Evolutionary conservation across 2,888 invertebrate species (phyloP).

Genomic region (Phlogophora meticulosa): DNA sequence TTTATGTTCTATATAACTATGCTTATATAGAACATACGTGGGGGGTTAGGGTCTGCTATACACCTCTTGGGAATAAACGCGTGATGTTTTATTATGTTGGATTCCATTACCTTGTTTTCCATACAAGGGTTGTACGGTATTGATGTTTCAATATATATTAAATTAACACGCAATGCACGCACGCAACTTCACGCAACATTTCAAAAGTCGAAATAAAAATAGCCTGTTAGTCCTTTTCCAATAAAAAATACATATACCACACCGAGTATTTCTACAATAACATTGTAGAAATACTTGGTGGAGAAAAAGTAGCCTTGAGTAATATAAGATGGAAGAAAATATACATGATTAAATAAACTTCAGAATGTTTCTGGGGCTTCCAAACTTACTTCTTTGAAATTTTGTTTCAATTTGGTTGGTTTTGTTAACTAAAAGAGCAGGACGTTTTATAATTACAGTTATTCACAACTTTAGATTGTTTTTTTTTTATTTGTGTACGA

Average conservation of each 20-base stretch:
- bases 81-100: background rate
- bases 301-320: background rate
- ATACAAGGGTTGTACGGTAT: slow-evolving; percentile 7
- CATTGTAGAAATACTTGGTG: background rate
- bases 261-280: no score
- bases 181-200: slow-evolving; percentile 14
- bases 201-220: background rate
- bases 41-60: background rate
- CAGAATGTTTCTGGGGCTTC: background rate
- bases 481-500: no score
- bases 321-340: background rate
- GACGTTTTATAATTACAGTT: no score
- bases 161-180: slow-evolving; percentile 23
- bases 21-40: background rate
- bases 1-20: no score
- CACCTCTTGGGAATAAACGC: background rate
- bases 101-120: slow-evolving; percentile 20
- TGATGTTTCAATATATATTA: slow-evolving; percentile 17
- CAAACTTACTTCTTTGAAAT: background rate
- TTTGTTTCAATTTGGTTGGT: slow-evolving; percentile 1
- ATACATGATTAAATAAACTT: background rate
- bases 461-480: no score
- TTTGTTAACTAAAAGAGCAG: background rate
- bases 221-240: background rate
- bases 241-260: background rate